phyloP scores from a whole-genome alignment of 2,113 vertebrate genomes.

The Acanthisitta chloris region DNA sequence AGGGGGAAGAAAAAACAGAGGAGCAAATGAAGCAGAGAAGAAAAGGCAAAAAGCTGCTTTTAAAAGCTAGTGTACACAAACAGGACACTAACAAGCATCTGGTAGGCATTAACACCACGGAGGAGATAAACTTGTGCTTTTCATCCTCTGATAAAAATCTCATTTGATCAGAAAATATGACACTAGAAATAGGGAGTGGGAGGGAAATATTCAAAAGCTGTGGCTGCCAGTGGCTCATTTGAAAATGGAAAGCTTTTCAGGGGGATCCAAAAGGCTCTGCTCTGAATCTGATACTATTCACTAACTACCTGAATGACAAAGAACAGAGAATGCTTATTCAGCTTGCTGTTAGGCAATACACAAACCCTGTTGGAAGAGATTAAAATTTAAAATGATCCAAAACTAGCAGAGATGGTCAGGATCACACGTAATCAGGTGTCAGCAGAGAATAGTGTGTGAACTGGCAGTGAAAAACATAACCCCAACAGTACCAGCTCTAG shows the following conservation, averaged over 20 bases:
- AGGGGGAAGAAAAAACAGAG: not conserved
- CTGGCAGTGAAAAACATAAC: not conserved
- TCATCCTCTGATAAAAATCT: not conserved
- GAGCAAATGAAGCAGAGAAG: not conserved
- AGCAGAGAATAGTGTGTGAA: not conserved
- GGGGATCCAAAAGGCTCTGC: not conserved
- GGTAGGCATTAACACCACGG: not conserved
- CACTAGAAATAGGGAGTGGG: not conserved
- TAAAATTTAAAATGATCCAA: not conserved
- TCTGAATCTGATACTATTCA: not conserved
- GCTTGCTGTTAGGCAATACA: not conserved
- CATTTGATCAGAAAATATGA: not conserved
- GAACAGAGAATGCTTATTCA: not conserved
- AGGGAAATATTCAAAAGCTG: not conserved
- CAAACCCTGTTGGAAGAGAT: not conserved
- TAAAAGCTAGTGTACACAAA: not conserved
- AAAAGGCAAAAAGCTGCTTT: not conserved
- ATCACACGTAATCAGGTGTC: not conserved
- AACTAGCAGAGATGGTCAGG: not conserved
- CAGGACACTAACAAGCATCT: not conserved
- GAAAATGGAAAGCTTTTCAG: not conserved
- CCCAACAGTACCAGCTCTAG: not conserved
- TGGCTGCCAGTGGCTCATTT: not conserved
- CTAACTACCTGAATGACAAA: not conserved
- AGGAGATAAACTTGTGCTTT: not conserved